phyloP scores from a whole-genome alignment of 2,113 vertebrate species.

The Cyphomyrus discorhynchus region DNA sequence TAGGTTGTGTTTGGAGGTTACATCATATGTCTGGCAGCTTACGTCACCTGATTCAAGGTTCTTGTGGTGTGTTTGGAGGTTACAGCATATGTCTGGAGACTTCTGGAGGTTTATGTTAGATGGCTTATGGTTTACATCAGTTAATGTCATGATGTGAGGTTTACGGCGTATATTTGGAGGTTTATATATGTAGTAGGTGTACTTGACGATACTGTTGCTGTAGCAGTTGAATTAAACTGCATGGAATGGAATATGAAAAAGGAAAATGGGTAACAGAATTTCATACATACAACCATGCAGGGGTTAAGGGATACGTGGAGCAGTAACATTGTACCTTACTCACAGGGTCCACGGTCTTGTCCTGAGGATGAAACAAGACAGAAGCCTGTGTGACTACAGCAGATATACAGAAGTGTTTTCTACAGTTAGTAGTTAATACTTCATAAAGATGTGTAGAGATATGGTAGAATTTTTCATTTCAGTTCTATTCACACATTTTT shows the following conservation, averaged over 20 bases:
- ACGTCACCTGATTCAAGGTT: background rate
- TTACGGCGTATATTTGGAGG: background rate
- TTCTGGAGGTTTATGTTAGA: background rate
- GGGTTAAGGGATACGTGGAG: background rate
- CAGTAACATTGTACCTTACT: constrained; percentile 36
- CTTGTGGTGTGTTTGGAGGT: background rate
- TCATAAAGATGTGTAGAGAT: background rate
- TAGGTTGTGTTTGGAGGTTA: background rate
- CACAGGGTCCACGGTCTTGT: constrained; percentile 11
- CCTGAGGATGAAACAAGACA: constrained; percentile 25
- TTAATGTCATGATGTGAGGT: background rate
- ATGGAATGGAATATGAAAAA: background rate
- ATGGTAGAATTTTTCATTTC: background rate
- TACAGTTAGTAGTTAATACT: background rate
- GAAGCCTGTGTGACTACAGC: background rate
- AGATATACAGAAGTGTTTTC: background rate
- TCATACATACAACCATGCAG: background rate
- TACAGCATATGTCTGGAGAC: background rate
- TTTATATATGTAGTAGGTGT: background rate
- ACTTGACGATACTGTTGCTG: background rate
- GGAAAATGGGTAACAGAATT: background rate
- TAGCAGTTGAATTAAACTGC: background rate
- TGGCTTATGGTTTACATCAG: background rate
- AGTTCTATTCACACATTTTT: background rate
- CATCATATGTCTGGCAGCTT: background rate